Evolutionary conservation across 1,140 invertebrate genomes (phyloP), one percentile per base, ranked within the genome.

Genomic region (Heliconius melpomene): DNA sequence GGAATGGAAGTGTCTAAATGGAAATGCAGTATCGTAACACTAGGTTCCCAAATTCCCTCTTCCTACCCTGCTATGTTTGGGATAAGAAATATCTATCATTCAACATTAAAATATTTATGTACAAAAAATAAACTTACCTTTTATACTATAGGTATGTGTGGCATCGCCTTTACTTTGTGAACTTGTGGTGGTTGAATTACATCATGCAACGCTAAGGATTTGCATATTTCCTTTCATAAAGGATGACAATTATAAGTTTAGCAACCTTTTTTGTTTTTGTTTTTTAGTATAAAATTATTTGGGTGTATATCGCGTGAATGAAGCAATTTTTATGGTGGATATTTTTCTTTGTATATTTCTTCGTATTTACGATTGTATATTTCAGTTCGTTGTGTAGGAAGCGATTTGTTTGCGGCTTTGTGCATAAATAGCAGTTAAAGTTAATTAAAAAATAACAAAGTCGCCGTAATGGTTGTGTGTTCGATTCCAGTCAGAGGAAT

Each of bases 141-240:
- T 0, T 66, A 16, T 13, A 29, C 1, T 23, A 13, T 13, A 46
- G 40, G 3, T 16, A 6, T 3, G 29, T 82, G 60, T 81, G 57
- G 71, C 71, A 38, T 54, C 26, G 46, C 26, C 80, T 23, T 80
- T 80, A 57, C 13, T 77, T 77, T 80, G 74, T 76, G 46, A 75
- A 79, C 79, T 80, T 66, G 75, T 38, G 75, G 66, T 70, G 78
- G 83, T 84, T 84, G 80, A 82, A 85, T 83, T 82, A 83, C 75
- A 83, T 83, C 86, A 87, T 87, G 84, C 86, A 84, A 87, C 76
- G 74, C 85, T 80, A 73, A 78, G 70, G 76, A 84, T 85, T 87
- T 84, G 79, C 71, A 79, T 84, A 84, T 82, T 83, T 66, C 38
- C 76, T 23, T 75, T 75, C 77, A 82, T 83, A 66, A 82, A 82